phyloP scores from a whole-genome alignment of 2,113 vertebrate genomes.

The Mixornis gularis region DNA sequence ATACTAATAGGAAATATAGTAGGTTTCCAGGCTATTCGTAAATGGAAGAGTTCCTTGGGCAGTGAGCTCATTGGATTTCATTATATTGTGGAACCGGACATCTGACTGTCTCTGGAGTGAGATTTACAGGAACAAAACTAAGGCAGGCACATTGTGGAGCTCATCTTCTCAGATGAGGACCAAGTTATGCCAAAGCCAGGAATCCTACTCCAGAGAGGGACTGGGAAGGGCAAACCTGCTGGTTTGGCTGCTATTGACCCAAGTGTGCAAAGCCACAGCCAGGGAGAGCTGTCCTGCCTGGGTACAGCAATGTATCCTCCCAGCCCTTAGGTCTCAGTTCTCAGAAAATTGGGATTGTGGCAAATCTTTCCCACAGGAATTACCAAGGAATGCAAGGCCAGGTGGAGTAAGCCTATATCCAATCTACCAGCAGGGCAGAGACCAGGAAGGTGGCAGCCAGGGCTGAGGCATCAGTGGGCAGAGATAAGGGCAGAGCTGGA shows the following conservation, averaged over 20 bases:
- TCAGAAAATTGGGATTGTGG: neutral
- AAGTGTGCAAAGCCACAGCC: neutral
- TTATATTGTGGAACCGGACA: neutral
- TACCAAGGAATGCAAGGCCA: neutral
- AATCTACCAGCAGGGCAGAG: rapidly evolving
- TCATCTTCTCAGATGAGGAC: neutral
- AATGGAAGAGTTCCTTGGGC: neutral
- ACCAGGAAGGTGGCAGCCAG: neutral
- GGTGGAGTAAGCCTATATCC: neutral
- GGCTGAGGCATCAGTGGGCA: neutral
- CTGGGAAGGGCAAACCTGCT: neutral
- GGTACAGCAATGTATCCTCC: neutral
- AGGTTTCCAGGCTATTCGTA: neutral
- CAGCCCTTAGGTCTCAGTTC: neutral
- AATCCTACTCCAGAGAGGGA: neutral
- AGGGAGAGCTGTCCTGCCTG: neutral
- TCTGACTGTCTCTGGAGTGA: neutral
- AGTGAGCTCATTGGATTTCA: neutral
- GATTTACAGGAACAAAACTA: neutral
- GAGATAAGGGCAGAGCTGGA: neutral
- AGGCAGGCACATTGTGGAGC: neutral
- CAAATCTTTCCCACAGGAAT: neutral
- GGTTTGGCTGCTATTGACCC: neutral
- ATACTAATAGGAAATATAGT: neutral
- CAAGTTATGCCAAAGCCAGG: neutral